Percentiles rank a stretch among this genome's conserved stretches.
These are phyloP conservation scores for Oasisia sp. DNA, from an alignment of 2,888 invertebrate species.

Conservation along the genomic window DNA sequence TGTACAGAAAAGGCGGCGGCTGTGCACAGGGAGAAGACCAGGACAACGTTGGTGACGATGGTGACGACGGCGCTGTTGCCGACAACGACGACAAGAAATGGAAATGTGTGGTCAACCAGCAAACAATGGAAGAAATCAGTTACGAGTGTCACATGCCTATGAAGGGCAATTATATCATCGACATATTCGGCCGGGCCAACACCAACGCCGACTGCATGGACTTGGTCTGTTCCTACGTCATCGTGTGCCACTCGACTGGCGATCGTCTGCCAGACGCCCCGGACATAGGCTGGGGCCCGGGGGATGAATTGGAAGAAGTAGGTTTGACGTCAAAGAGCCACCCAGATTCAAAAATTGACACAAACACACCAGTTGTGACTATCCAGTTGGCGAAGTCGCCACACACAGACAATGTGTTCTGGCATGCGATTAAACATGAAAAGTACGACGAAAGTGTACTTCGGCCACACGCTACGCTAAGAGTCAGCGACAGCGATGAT, in stretches of 20 bases:
- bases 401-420: neutral
- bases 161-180: conserved; percentile 58
- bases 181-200: conserved; percentile 54
- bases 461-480: neutral
- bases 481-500: neutral
- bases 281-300: conserved; percentile 61
- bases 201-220: conserved; percentile 54
- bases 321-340: conserved; percentile 57
- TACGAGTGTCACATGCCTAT: conserved; percentile 54
- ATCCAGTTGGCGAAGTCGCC: neutral
- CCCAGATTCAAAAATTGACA: conserved; percentile 43
- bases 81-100: conserved; percentile 56
- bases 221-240: conserved; percentile 59
- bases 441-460: neutral
- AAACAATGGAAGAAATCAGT: conserved; percentile 49
- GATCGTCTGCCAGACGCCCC: conserved; percentile 59
- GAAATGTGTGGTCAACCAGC: conserved; percentile 59
- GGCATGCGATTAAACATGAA: neutral
- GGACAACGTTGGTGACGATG: neutral
- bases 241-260: conserved; percentile 52
- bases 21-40: too few species aligned
- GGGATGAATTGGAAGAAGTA: conserved; percentile 48
- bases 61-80: conserved; percentile 43
- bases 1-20: neutral
- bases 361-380: neutral